phyloP scores from a whole-genome alignment of 2,888 invertebrate genomes.

The Idaea aversata region DNA sequence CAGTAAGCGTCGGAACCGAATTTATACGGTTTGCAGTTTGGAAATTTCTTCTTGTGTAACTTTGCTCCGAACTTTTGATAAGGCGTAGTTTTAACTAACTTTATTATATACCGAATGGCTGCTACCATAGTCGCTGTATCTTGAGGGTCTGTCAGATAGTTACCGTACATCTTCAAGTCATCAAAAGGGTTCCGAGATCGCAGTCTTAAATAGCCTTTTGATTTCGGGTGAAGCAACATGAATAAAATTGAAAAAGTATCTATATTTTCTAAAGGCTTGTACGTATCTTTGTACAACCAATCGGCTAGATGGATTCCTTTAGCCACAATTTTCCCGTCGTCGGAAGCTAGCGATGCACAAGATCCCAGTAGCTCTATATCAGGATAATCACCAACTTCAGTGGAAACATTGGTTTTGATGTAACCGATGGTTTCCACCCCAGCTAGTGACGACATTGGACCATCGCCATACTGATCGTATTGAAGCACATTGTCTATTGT shows the following conservation, averaged over 20 bases:
- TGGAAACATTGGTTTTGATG: slow-evolving; percentile 79
- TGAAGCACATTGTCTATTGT: slow-evolving; percentile 55
- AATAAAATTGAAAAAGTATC: slow-evolving; percentile 76
- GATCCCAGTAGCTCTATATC: slow-evolving; percentile 83
- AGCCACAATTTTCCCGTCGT: slow-evolving; percentile 69
- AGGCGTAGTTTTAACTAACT: slow-evolving; percentile 77
- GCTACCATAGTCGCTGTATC: slow-evolving; percentile 82
- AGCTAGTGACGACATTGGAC: slow-evolving; percentile 76
- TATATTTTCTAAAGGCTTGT: slow-evolving; percentile 58
- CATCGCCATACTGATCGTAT: slow-evolving; percentile 66
- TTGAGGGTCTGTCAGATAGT: slow-evolving; percentile 83
- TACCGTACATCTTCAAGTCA: slow-evolving; percentile 84
- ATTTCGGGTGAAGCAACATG: slow-evolving; percentile 82
- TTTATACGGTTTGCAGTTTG: slow-evolving; percentile 73
- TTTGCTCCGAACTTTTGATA: slow-evolving; percentile 82
- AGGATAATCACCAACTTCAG: slow-evolving; percentile 77
- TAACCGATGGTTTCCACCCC: slow-evolving; percentile 81
- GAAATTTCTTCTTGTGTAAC: slow-evolving; percentile 75
- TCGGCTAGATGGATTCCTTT: slow-evolving; percentile 62
- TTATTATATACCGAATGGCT: slow-evolving; percentile 78
- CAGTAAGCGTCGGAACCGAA: slow-evolving; percentile 83
- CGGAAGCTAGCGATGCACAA: slow-evolving; percentile 79
- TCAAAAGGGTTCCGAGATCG: slow-evolving; percentile 83
- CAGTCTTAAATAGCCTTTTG: slow-evolving; percentile 83
- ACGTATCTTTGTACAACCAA: slow-evolving; percentile 65